Base-by-base conservation (phyloP, 37 sponge, comb jelly and placozoan species). In the Spongilla lacustris region DNA sequence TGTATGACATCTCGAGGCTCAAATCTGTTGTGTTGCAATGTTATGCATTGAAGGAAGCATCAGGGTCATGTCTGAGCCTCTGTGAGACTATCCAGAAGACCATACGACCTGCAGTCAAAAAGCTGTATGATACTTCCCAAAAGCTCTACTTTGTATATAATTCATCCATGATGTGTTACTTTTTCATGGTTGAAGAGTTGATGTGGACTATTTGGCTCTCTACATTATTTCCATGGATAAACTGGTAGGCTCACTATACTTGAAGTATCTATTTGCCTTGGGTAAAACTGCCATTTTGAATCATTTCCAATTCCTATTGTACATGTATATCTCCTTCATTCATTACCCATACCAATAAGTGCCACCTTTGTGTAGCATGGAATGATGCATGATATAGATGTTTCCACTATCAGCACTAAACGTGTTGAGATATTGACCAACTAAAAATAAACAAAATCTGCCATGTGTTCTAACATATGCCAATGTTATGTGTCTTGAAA, bases 191-290 rank as follows among this genome's bases (percentile, higher is more conserved):
- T 73, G 3, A n/a, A 75, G 89, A 26, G 76, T 33, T 33, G 84
- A 80, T 36, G 84, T 89, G 41, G 78, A 77, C 68, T 89, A 89
- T 69, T 74, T 89, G 36, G 36, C 89, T 27, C 9, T 19, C 28
- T 89, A 74, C 67, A 84, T 72, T 28, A 22, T 21, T 27, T n/a
- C 68, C 50, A 6, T 89, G 71, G 89, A 89, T 71, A 78, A 78
- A 79, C 50, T 89, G 84, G 89, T 89, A 36, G 48, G 89, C 24
- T 1, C 21, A 8, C 46, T 10, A 17, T 34, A 4, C 4, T 28
- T 17, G 6, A 35, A 66, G 31, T 66, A 30, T 19, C 58, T 50
- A 58, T 17, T 13, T 58, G 19, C 58, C 21, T 8, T 58, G 58
- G 58, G 1, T 17, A 58, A n/a, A n/a, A n/a, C n/a, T n/a, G n/a